Conservation (phyloP, 2,113 vertebrate species). For the Chaetops frenatus region DNA sequence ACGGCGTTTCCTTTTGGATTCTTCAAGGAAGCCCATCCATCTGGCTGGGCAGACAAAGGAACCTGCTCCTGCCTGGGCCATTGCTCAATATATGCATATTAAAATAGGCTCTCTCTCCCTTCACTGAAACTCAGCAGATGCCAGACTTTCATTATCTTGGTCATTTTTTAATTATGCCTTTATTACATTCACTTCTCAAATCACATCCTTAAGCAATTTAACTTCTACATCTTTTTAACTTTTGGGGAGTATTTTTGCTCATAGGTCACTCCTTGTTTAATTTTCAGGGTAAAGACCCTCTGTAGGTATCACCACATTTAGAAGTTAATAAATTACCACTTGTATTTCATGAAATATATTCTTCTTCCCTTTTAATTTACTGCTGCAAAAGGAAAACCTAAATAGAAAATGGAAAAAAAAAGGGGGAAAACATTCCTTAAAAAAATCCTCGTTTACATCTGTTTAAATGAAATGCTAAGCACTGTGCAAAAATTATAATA, state of each 20-base stretch:
- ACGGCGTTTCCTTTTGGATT: rapidly evolving
- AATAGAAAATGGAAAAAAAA: neutral
- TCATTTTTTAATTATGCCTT: neutral
- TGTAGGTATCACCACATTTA: neutral
- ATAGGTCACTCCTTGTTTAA: neutral
- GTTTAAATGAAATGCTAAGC: neutral
- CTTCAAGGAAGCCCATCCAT: neutral
- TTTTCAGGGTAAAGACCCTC: neutral
- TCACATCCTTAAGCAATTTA: neutral
- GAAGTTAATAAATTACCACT: neutral
- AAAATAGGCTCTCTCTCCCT: neutral
- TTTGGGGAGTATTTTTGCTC: neutral
- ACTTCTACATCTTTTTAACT: neutral
- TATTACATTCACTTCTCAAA: neutral
- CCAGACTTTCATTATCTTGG: neutral
- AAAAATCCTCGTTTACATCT: neutral
- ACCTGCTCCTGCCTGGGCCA: neutral
- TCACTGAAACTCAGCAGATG: neutral
- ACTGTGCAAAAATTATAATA: neutral
- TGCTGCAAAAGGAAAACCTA: neutral
- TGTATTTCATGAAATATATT: neutral
- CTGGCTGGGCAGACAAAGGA: rapidly evolving
- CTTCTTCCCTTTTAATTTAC: neutral
- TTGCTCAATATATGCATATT: neutral
- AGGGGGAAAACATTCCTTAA: neutral